A percentile compares a stretch with the other conserved stretches of the same genome.
These are phyloP conservation scores for Pachyrhynchus sulphureomaculatus DNA, from an alignment of 1,140 invertebrate species.

Conservation along the genomic window DNA sequence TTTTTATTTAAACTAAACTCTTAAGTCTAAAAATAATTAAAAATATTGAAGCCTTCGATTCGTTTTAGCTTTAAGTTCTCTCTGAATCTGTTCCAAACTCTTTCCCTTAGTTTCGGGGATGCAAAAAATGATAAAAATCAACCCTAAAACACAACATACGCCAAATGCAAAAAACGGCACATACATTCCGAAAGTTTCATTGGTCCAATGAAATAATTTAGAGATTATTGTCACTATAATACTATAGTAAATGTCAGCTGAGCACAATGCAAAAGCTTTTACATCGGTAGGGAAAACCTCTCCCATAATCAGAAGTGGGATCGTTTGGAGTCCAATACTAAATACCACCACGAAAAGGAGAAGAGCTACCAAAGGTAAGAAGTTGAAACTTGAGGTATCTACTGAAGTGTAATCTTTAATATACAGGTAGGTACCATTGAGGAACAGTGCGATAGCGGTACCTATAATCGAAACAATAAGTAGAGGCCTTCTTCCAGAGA, in stretches of 20 bases:
- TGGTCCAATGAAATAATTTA: slow-evolving; percentile 66
- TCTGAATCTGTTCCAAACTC: slow-evolving; percentile 59
- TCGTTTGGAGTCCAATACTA: slow-evolving; percentile 67
- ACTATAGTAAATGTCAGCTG: slow-evolving; percentile 70
- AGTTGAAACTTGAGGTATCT: slow-evolving; percentile 51
- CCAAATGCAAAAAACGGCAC: slow-evolving; percentile 74
- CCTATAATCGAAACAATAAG: slow-evolving; percentile 62
- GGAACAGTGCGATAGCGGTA: slow-evolving; percentile 52
- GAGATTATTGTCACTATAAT: slow-evolving; percentile 71
- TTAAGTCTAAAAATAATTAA: too few species aligned
- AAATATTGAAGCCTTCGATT: too few species aligned
- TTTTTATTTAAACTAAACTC: too few species aligned
- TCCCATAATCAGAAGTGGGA: slow-evolving; percentile 70
- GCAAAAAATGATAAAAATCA: slow-evolving; percentile 61
- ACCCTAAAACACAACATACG: slow-evolving; percentile 60
- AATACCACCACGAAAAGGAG: slow-evolving; percentile 70
- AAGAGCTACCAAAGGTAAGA: slow-evolving; percentile 64
- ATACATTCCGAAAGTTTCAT: slow-evolving; percentile 62
- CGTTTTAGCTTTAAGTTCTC: slow-evolving; percentile 37
- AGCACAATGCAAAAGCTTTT: slow-evolving; percentile 67
- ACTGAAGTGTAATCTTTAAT: slow-evolving; percentile 51
- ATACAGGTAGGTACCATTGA: slow-evolving; percentile 62
- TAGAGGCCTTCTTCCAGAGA: slow-evolving; percentile 68
- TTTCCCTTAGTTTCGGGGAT: slow-evolving; percentile 84
- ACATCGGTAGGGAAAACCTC: slow-evolving; percentile 74